A percentile compares a stretch with the other conserved stretches of the same genome.
These are phyloP conservation scores for Epinephelus cyanopodus DNA, from an alignment of 2,113 vertebrate genomes.

Conservation along the genomic window DNA sequence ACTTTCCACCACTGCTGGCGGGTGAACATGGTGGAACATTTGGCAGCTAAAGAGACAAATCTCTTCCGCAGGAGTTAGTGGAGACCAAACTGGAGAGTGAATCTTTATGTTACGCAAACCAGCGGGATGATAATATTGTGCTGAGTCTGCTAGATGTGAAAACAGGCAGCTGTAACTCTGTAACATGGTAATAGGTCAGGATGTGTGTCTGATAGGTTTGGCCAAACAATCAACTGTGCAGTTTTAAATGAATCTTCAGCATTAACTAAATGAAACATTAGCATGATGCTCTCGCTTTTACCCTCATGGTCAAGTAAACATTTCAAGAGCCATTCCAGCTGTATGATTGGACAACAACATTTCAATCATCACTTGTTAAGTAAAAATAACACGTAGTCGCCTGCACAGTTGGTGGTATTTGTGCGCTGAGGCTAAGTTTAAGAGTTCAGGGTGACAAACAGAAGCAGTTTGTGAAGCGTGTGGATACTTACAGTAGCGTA, in stretches of 20 bases:
- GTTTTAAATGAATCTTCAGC: not conserved
- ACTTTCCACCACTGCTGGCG: too few species aligned
- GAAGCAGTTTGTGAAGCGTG: not conserved
- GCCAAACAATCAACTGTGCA: not conserved
- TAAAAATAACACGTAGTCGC: too few species aligned
- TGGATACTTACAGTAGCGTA: constrained; percentile 93
- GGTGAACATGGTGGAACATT: too few species aligned
- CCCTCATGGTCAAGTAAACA: not conserved
- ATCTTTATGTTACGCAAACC: not conserved
- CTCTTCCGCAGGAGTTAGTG: too few species aligned
- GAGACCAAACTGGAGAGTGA: too few species aligned
- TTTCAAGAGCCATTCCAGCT: too few species aligned
- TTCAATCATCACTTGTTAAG: not conserved
- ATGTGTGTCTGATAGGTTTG: not conserved
- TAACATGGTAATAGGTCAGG: not conserved
- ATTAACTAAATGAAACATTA: not conserved
- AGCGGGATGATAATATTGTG: too few species aligned
- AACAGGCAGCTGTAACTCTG: not conserved
- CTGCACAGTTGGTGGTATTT: not conserved
- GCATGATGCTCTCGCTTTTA: not conserved
- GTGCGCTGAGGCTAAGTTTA: not conserved
- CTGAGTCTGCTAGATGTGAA: too few species aligned
- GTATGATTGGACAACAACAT: not conserved
- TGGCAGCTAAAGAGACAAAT: too few species aligned
- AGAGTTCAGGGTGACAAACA: not conserved